phyloP scores from a whole-genome alignment of 2,113 vertebrate species.

The Myrmecophaga tridactyla region DNA sequence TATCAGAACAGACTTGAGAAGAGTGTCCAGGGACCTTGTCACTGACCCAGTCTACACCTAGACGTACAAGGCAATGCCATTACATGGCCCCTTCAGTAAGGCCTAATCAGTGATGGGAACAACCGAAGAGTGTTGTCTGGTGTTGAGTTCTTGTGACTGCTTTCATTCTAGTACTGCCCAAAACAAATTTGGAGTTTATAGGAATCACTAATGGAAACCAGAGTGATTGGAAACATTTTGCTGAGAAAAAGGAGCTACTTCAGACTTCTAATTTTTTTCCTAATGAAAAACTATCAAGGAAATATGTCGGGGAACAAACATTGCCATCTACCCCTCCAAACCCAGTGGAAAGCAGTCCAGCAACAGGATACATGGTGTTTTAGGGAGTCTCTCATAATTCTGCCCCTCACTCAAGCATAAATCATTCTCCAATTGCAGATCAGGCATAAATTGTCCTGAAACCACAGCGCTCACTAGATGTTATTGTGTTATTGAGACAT shows the following conservation, averaged over 20 bases:
- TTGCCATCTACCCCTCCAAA: not conserved
- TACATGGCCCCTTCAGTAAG: not conserved
- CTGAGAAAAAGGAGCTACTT: slow-evolving; percentile 27
- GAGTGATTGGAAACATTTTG: slow-evolving; percentile 54
- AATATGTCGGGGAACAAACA: not conserved
- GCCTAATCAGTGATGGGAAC: not conserved
- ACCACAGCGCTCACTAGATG: not conserved
- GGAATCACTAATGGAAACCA: slow-evolving; percentile 43
- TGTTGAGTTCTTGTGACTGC: not conserved
- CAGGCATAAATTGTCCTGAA: slow-evolving; percentile 57
- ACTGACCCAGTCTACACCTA: not conserved
- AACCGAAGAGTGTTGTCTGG: not conserved
- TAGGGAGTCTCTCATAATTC: slow-evolving; percentile 38
- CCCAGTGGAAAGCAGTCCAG: not conserved
- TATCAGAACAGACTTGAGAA: not conserved
- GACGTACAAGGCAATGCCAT: not conserved
- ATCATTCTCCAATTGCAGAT: slow-evolving; percentile 59
- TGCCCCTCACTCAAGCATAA: slow-evolving; percentile 49
- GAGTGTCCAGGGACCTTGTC: not conserved
- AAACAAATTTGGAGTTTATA: not conserved
- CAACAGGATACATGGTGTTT: not conserved
- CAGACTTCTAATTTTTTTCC: slow-evolving; percentile 37
- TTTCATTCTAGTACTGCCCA: not conserved
- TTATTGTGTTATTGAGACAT: slow-evolving; percentile 72
- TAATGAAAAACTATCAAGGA: slow-evolving; percentile 36